Evolutionary conservation across 2,113 vertebrate species (phyloP).

Genomic region (Pseudorasbora parva): DNA sequence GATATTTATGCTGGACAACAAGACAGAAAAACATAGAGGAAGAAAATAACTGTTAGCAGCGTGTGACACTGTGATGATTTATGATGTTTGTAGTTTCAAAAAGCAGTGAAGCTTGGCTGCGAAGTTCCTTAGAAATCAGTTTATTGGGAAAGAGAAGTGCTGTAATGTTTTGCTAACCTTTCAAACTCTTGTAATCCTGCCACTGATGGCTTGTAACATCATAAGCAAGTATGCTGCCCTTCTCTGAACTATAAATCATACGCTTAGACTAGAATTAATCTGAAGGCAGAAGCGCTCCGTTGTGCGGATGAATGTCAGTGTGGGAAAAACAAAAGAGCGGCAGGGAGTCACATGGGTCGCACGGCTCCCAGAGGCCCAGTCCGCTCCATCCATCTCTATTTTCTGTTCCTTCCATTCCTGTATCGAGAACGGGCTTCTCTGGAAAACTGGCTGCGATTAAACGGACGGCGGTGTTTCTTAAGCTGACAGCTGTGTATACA

Average conservation of each 20-base stretch:
- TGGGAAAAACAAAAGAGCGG: slow-evolving; percentile 87
- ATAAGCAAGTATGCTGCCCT: slow-evolving; percentile 79
- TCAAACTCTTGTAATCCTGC: slow-evolving; percentile 72
- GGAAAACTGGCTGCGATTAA: background rate
- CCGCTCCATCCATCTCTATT: background rate
- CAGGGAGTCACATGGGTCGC: slow-evolving; percentile 79
- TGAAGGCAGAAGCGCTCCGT: slow-evolving; percentile 74
- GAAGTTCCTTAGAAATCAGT: background rate
- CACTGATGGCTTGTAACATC: slow-evolving; percentile 78
- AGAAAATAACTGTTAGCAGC: too few species aligned
- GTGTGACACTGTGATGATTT: background rate
- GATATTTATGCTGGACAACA: too few species aligned
- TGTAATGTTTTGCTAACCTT: slow-evolving; percentile 60
- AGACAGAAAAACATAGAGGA: too few species aligned
- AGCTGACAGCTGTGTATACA: slow-evolving; percentile 26
- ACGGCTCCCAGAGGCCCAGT: slow-evolving; percentile 77
- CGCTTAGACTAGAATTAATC: slow-evolving; percentile 72
- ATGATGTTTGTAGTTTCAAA: background rate
- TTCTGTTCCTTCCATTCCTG: too few species aligned
- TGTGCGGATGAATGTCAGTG: slow-evolving; percentile 72
- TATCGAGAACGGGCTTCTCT: too few species aligned
- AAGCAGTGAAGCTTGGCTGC: background rate
- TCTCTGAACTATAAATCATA: slow-evolving; percentile 82
- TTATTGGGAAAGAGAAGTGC: slow-evolving; percentile 44
- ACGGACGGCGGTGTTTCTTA: background rate